These are phyloP conservation scores for Scomber colias DNA, from an alignment of 2,113 vertebrate genomes.

Conservation along the genomic window DNA sequence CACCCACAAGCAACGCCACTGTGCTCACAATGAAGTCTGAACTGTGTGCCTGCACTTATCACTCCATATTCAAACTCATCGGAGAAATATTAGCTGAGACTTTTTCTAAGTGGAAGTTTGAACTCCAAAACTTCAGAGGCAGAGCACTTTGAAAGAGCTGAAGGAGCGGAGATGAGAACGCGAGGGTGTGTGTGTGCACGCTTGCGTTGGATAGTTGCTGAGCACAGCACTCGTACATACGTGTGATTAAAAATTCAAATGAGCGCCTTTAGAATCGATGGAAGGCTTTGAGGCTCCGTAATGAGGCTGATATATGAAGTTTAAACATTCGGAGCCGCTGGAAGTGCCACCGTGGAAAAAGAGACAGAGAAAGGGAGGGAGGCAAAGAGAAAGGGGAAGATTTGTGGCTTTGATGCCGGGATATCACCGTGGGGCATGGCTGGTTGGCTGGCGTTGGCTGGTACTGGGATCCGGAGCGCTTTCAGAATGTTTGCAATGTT, in stretches of 20 bases:
- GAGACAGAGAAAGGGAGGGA: slow-evolving; percentile 63
- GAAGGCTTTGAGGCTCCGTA: slow-evolving; percentile 92
- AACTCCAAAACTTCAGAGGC: slow-evolving; percentile 77
- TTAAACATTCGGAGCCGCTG: slow-evolving; percentile 83
- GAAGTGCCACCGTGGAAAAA: slow-evolving; percentile 80
- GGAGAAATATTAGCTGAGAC: slow-evolving; percentile 58
- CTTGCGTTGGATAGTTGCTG: slow-evolving; percentile 75
- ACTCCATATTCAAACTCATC: slow-evolving; percentile 57
- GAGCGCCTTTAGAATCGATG: slow-evolving; percentile 95
- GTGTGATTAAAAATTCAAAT: slow-evolving; percentile 98
- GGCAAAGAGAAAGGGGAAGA: slow-evolving; percentile 65
- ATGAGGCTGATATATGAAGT: slow-evolving; percentile 92
- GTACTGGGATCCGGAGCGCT: slow-evolving; percentile 69
- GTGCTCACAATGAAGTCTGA: slow-evolving; percentile 42
- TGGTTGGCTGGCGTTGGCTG: slow-evolving; percentile 62
- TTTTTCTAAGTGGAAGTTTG: slow-evolving; percentile 71
- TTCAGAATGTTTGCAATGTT: slow-evolving; percentile 56
- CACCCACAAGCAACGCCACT: slow-evolving; percentile 47
- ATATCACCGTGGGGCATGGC: slow-evolving; percentile 90
- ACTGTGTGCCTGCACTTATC: slow-evolving; percentile 43
- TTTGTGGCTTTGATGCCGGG: slow-evolving; percentile 91
- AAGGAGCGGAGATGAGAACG: slow-evolving; percentile 69
- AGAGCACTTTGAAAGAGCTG: slow-evolving; percentile 81
- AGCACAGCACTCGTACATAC: slow-evolving; percentile 89
- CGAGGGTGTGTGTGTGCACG: slow-evolving; percentile 64